phyloP scores from a whole-genome alignment of 2,888 invertebrate species.

The Drosophila buzzatii region DNA sequence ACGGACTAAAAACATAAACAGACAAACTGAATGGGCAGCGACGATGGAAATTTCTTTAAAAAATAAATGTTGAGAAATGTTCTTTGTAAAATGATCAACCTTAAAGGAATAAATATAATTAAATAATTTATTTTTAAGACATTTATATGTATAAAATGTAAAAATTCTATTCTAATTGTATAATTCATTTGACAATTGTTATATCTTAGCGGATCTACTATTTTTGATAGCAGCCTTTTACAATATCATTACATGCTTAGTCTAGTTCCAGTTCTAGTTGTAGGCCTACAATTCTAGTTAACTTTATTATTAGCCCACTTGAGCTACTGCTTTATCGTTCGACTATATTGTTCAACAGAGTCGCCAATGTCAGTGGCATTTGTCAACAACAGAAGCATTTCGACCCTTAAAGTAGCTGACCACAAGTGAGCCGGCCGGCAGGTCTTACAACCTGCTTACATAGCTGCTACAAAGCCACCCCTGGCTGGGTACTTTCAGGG shows the following conservation, averaged over 20 bases:
- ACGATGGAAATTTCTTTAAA: neutral
- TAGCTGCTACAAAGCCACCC: conserved; percentile 41
- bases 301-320: neutral
- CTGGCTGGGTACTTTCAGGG: conserved; percentile 13
- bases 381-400: conserved; percentile 59
- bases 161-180: neutral
- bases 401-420: conserved; percentile 63
- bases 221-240: too few species aligned
- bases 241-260: neutral
- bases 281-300: neutral
- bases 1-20: conserved; percentile 3
- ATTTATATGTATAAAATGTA: neutral
- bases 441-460: conserved; percentile 62
- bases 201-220: too few species aligned
- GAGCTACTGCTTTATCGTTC: neutral
- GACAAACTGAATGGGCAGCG: neutral
- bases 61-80: neutral
- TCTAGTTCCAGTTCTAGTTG: neutral
- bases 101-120: neutral
- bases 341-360: conserved; percentile 1
- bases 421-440: conserved; percentile 67
- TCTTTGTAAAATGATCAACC: neutral
- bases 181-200: neutral
- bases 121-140: neutral
- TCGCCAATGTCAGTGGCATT: conserved; percentile 42